phyloP scores from a whole-genome alignment of 1,140 invertebrate genomes.

The Calliopsis andreniformis region DNA sequence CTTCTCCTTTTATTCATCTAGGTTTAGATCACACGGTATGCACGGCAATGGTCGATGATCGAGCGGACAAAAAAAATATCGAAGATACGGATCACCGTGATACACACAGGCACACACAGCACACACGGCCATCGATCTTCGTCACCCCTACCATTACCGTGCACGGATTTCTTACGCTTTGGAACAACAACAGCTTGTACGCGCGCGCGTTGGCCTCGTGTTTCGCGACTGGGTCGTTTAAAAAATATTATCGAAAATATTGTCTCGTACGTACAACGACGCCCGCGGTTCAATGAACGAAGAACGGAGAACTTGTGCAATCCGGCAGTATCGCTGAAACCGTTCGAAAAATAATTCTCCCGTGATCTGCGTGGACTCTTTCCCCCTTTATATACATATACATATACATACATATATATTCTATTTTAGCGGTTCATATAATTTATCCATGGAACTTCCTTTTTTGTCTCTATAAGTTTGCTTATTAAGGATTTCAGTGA shows the following conservation, averaged over 20 bases:
- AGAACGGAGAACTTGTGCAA: slow-evolving; percentile 29
- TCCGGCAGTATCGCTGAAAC: slow-evolving; percentile 6
- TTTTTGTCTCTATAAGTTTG: not conserved
- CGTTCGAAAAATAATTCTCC: slow-evolving; percentile 42
- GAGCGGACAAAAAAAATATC: slow-evolving; percentile 29
- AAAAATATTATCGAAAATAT: slow-evolving; percentile 71
- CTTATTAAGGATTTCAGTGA: slow-evolving; percentile 12
- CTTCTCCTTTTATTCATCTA: slow-evolving; percentile 34
- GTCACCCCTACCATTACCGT: slow-evolving; percentile 35
- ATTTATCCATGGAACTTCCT: not conserved
- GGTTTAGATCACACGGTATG: slow-evolving; percentile 27
- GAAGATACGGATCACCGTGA: slow-evolving; percentile 24
- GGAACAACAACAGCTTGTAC: slow-evolving; percentile 55
- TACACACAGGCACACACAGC: slow-evolving; percentile 11
- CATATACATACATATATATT: too few species aligned
- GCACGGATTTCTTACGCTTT: slow-evolving; percentile 49
- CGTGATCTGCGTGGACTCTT: not conserved
- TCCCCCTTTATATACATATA: too few species aligned
- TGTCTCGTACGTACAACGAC: slow-evolving; percentile 65
- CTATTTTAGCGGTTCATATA: not conserved
- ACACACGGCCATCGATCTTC: slow-evolving; percentile 23
- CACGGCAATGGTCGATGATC: slow-evolving; percentile 30
- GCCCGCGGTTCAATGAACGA: slow-evolving; percentile 50
- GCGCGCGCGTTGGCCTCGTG: slow-evolving; percentile 63
- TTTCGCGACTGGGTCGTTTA: slow-evolving; percentile 66